Base-by-base conservation (phyloP, 2,113 vertebrate genomes). In the Antigone vipio region DNA sequence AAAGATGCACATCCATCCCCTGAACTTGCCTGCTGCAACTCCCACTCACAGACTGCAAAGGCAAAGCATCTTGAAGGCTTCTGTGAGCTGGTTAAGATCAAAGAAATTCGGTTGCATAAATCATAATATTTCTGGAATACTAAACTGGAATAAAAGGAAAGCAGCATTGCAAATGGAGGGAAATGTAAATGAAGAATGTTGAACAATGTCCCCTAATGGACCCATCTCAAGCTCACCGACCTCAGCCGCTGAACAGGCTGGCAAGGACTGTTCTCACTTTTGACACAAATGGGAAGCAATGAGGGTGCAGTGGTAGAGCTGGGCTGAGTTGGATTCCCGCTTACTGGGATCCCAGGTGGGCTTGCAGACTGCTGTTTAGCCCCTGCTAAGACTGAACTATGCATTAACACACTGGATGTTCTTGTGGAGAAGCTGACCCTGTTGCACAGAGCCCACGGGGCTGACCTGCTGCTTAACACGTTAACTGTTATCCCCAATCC, bases 31-130 rank as follows among this genome's bases (percentile, higher is more conserved):
- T 88, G 53, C 89, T 79, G 63, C 16, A 7, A 9, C 85, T 94
- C 79, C 79, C 79, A 40, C 88, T 72, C 85, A 20, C 11, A 64
- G 72, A 15, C 73, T 81, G 91, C 66, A 26, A 80, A 88, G 58
- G 63, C 40, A 53, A 63, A 95, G 60, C 38, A 16, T 90, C 85
- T 38, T 77, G 55, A 79, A 92, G 94, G 73, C 88, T 93, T 93
- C 92, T 92, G 91, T 71, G 72, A 85, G 84, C 66, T 88, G 92
- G 47, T 71, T 52, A 16, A 91, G 94, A 94, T 93, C 86, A 94
- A 92, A 97, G 83, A 42, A 76, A 84, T 40, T 49, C 64, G 21
- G 27, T 72, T 93, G 93, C 91, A 86, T 87, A 85, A 92, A 89
- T 78, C 29, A 20, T 59, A 58, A 35, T 80, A 80, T 87, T 78